Evolutionary conservation across 2,888 invertebrate species (phyloP).

Genomic region (Drepana falcataria): DNA sequence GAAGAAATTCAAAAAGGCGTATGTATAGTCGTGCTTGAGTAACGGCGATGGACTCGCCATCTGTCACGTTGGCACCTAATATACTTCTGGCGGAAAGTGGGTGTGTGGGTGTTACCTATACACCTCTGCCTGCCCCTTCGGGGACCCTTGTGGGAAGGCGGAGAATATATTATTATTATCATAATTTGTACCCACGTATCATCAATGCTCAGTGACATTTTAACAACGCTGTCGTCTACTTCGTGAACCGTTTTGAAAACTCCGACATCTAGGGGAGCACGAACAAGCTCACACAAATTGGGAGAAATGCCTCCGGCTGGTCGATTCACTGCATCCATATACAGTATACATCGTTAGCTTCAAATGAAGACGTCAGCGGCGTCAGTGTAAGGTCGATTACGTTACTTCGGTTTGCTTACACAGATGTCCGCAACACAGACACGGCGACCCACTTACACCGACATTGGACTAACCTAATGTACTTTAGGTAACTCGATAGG

Average conservation of each 20-base stretch:
- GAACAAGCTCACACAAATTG: background rate
- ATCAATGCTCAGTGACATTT: too few species aligned
- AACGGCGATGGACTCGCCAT: too few species aligned
- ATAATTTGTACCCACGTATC: too few species aligned
- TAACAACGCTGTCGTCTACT: too few species aligned
- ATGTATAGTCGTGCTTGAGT: too few species aligned
- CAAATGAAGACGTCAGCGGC: constrained; percentile 9
- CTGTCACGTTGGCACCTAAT: too few species aligned
- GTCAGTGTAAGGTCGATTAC: constrained; percentile 15
- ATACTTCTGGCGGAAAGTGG: too few species aligned
- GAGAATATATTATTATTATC: too few species aligned
- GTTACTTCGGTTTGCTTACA: constrained; percentile 24
- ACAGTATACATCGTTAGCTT: background rate
- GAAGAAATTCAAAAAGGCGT: too few species aligned
- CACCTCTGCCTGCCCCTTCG: too few species aligned
- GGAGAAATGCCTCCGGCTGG: background rate
- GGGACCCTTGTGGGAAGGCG: too few species aligned
- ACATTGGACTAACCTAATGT: constrained; percentile 19
- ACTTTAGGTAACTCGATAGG: constrained; percentile 6
- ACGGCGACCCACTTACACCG: constrained; percentile 22
- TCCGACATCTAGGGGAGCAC: constrained; percentile 11
- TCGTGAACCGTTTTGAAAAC: constrained; percentile 1
- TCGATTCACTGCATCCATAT: background rate
- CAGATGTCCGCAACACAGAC: constrained; percentile 22
- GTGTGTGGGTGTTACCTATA: too few species aligned